A percentile compares a stretch with the other conserved stretches of the same genome.
Conservation (phyloP, 1,140 invertebrate species). For the Scylla paramamosain region DNA sequence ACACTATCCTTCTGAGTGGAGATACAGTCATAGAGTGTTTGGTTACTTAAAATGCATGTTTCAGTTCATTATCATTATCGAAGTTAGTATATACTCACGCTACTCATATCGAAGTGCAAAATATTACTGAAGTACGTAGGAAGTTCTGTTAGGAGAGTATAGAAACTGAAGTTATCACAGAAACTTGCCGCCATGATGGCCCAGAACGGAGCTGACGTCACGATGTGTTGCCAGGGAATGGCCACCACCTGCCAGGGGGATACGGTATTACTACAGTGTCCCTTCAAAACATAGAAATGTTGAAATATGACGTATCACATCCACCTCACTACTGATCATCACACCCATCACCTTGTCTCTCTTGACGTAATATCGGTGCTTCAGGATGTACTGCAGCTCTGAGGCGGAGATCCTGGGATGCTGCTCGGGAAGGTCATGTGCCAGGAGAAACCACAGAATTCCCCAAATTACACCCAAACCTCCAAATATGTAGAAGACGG, state of each 20-base stretch:
- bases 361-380: not conserved
- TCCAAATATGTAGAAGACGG: constrained; percentile 41
- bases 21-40: not conserved
- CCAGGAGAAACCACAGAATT: not conserved
- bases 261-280: not conserved
- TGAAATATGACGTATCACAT: not conserved
- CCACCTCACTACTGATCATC: not conserved
- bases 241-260: not conserved
- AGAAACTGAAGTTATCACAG: constrained; percentile 22
- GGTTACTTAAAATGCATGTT: not conserved
- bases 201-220: constrained; percentile 53
- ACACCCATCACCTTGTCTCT: not conserved
- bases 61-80: not conserved
- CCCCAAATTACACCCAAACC: constrained; percentile 13
- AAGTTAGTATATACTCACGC: not conserved
- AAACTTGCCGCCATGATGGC: constrained; percentile 14
- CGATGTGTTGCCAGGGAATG: constrained; percentile 32
- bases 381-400: not conserved
- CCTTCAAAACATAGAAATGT: not conserved
- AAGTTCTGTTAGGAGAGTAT: constrained; percentile 27
- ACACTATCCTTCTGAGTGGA: no score
- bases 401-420: not conserved
- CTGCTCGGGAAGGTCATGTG: constrained; percentile 17
- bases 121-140: constrained; percentile 34
- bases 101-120: constrained; percentile 13